phyloP scores from a whole-genome alignment of 2,888 invertebrate species.

The Brenthis hecate region DNA sequence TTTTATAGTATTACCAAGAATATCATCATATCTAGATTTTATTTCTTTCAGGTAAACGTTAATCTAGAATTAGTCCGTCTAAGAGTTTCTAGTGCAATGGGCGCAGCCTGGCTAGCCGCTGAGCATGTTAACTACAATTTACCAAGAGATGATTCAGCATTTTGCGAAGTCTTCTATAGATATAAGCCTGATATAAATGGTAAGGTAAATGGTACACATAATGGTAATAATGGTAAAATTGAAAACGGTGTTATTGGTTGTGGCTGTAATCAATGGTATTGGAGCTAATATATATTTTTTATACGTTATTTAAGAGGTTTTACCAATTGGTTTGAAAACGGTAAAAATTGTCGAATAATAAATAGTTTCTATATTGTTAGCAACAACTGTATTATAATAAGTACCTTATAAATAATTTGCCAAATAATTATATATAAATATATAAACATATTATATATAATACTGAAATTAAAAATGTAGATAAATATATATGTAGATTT shows the following conservation, averaged over 20 bases:
- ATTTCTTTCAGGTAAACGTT: constrained; percentile 57
- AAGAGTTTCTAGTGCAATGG: constrained; percentile 89
- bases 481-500: too few species aligned
- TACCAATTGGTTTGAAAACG: too few species aligned
- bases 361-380: too few species aligned
- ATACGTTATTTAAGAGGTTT: too few species aligned
- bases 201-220: constrained; percentile 42
- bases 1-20: background rate
- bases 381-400: too few species aligned
- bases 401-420: too few species aligned
- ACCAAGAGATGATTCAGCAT: constrained; percentile 87
- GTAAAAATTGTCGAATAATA: too few species aligned
- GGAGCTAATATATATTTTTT: constrained; percentile 44
- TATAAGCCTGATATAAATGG: constrained; percentile 62
- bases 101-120: constrained; percentile 93
- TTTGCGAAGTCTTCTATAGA: constrained; percentile 85
- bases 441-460: too few species aligned
- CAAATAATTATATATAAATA: too few species aligned
- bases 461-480: too few species aligned
- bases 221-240: constrained; percentile 16
- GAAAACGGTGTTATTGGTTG: constrained; percentile 44
- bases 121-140: constrained; percentile 84
- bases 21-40: too few species aligned
- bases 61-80: constrained; percentile 85
- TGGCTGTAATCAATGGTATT: constrained; percentile 52